A percentile compares a stretch with the other conserved stretches of the same genome.
Evolutionary conservation across 2,797 vertebrate species (phyloP).

Genomic region (Merluccius polli): DNA sequence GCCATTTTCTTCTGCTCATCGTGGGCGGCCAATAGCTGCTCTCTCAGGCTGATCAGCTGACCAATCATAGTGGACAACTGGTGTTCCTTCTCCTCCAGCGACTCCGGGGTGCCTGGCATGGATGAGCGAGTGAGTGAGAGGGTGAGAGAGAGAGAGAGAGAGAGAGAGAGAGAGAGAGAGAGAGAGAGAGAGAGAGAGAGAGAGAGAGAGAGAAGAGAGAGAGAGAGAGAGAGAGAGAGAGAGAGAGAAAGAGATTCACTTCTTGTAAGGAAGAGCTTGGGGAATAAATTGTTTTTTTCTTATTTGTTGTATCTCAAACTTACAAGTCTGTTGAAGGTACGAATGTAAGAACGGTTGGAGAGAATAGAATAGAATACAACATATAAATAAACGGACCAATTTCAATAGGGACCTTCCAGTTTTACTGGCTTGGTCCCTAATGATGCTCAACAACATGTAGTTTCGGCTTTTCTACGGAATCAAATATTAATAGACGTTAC

Average conservation of each 20-base stretch:
- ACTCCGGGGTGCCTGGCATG: slow-evolving; percentile 86
- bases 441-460: neutral
- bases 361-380: too few species aligned
- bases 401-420: too few species aligned
- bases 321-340: too few species aligned
- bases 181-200: slow-evolving; percentile 2
- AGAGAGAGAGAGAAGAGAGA: too few species aligned
- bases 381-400: too few species aligned
- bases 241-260: neutral
- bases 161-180: neutral
- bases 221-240: neutral
- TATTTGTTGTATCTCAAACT: neutral
- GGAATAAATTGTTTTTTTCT: neutral
- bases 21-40: slow-evolving; percentile 90
- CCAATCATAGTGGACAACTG: slow-evolving; percentile 93
- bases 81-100: slow-evolving; percentile 89
- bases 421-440: too few species aligned
- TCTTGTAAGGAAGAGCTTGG: neutral
- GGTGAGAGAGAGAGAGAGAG: too few species aligned
- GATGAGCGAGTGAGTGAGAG: neutral
- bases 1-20: slow-evolving; percentile 96
- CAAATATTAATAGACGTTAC: neutral
- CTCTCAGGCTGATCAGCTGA: slow-evolving; percentile 91
- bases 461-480: neutral
- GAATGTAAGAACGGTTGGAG: too few species aligned